Base-by-base conservation (phyloP, 2,888 invertebrate species). In the Cerastis leucographa region DNA sequence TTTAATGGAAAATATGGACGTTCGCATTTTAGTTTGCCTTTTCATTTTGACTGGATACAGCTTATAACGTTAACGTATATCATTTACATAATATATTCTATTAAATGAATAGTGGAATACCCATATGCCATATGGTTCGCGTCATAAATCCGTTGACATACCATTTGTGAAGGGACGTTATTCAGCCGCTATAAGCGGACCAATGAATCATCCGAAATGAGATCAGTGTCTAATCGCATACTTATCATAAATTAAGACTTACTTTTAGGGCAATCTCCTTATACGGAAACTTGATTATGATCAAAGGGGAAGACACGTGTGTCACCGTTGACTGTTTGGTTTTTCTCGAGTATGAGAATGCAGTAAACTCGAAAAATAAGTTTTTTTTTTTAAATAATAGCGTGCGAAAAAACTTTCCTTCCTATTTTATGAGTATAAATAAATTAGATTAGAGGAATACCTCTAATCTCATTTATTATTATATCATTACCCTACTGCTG, bases 131-230 rank as follows among this genome's bases (percentile, higher is more conserved):
- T 85, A 86, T 87, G 88, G 83, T 61, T 73, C 44, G 49, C 76
- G 74, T 85, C 85, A 87, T 89, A 81, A 87, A 86, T 87, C 85
- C 68, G 67, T 84, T 80, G 76, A 84, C 86, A 88, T 89, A 76
- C 89, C 90, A 88, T 86, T 86, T 88, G 83, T 75, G 90, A 89
- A 80, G 77, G 83, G 83, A 88, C 80, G 83, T 84, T 88, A 86
- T 85, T 88, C 85, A 88, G 86, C 72, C 78, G 71, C 91, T 91
- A 88, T 91, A 92, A 89, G 91, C 87, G 91, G 93, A 80, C 61
- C 72, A 84, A 87, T 94, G 94, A 95, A 90, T 95, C 95, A 94
- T 91, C 85, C 85, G 75, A 88, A 91, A 92, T 94, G 93, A 94
- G 92, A 94, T 94, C 93, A 94, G 91, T 85, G 65, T 87, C 86